Evolutionary conservation across 2,888 invertebrate species (phyloP).

Genomic region (Pheosia gnoma): DNA sequence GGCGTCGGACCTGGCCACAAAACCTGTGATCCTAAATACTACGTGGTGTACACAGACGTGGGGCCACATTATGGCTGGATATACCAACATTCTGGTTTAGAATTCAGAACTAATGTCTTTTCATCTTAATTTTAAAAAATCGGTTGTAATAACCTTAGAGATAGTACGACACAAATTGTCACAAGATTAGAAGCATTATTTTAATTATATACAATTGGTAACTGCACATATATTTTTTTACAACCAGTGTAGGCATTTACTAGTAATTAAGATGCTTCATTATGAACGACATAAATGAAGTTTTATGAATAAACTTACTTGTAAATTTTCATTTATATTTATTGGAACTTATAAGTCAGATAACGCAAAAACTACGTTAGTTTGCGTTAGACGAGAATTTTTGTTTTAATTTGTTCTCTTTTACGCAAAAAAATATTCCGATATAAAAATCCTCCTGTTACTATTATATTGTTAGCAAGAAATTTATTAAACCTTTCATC

Average conservation of each 20-base stretch:
- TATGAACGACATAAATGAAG: not conserved
- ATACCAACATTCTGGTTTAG: constrained; percentile 63
- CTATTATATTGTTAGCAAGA: not conserved
- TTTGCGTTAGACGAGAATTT: too few relatives aligned
- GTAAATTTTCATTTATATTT: not conserved
- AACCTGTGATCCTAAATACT: constrained; percentile 62
- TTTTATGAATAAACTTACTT: not conserved
- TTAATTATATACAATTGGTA: not conserved
- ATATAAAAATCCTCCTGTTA: too few relatives aligned
- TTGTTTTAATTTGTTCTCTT: too few relatives aligned
- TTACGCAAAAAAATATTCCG: too few relatives aligned
- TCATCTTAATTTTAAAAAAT: constrained; percentile 8
- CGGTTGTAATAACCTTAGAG: not conserved
- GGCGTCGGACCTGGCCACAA: constrained; percentile 53
- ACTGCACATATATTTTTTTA: not conserved
- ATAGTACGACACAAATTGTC: constrained; percentile 4
- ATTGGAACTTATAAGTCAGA: not conserved
- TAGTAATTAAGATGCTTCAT: not conserved
- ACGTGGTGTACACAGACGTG: constrained; percentile 71
- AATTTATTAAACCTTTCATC: constrained; percentile 17
- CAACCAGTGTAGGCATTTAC: not conserved
- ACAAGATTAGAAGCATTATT: constrained; percentile 2
- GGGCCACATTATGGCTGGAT: constrained; percentile 76
- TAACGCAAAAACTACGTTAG: too few relatives aligned
- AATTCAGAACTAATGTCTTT: constrained; percentile 53